Evolutionary conservation across 2,888 invertebrate genomes (phyloP), one percentile per base, ranked within the genome.

Genomic region (Graphium colonna): DNA sequence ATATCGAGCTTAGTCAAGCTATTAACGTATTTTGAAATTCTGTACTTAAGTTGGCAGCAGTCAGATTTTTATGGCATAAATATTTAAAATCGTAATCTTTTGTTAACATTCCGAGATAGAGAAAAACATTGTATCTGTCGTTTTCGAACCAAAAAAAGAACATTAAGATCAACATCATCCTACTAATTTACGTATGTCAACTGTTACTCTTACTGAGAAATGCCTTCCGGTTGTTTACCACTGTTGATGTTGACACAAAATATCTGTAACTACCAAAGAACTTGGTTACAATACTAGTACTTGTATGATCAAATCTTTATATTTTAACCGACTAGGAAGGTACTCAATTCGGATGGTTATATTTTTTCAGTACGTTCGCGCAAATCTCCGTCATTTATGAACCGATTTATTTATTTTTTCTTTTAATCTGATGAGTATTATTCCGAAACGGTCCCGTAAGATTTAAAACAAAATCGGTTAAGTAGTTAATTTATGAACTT

Each of bases 51-150:
- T 85, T 85, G 77, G 76, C 72, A 74, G 77, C 79, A 79, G 72
- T 80, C 79, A 76, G 4, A 81, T 82, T 80, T 71, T 73, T 75
- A 79, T 82, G 81, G 75, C 82, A 77, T 78, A 76, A 79, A 78
- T 12, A 36, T 38, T 5, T 21, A 21, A 5, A 2, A 21, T 21
- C 21, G 21, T n/a, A n/a, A n/a, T n/a, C n/a, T n/a, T n/a, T n/a
- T n/a, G n/a, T n/a, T n/a, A n/a, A 21, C 21, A 21, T 21, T 21
- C 21, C 21, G 21, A 21, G 3, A 21, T 21, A 5, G 21, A 21
- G 5, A 21, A 21, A 5, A 21, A 21, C 2, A 3, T 21, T 21
- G 21, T 21, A 21, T 21, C 5, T 21, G 21, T 21, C 21, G 5
- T 21, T 21, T 21, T 5, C 21, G 21, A 21, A 36, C 13, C n/a